A percentile compares a stretch with the other conserved stretches of the same genome.
These are phyloP conservation scores for Salmo trutta DNA, from an alignment of 2,797 vertebrate species.

Conservation along the genomic window DNA sequence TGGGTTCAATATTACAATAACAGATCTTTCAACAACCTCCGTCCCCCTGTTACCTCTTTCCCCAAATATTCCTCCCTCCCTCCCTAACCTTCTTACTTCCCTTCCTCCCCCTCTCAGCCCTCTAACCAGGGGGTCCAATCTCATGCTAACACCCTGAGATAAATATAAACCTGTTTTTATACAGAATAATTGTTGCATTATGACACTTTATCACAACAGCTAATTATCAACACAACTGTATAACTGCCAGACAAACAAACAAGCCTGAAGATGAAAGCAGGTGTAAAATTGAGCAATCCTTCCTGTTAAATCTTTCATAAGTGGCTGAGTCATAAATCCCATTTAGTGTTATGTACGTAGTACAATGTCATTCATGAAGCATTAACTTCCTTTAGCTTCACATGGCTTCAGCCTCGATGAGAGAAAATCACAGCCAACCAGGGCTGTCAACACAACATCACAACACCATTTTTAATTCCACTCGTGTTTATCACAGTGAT, in stretches of 20 bases:
- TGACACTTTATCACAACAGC: constrained; percentile 25
- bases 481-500: constrained; percentile 8
- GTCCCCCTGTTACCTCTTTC: background rate
- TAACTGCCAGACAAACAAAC: constrained; percentile 40
- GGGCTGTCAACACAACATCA: constrained; percentile 35
- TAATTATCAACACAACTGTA: constrained; percentile 46
- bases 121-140: background rate
- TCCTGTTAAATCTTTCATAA: constrained; percentile 49
- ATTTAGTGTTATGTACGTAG: constrained; percentile 58
- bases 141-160: constrained; percentile 28
- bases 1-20: constrained; percentile 51
- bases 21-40: constrained; percentile 38
- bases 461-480: constrained; percentile 36
- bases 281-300: constrained; percentile 23
- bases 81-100: too few relatives aligned
- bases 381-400: constrained; percentile 41
- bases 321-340: constrained; percentile 43
- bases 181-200: constrained; percentile 21
- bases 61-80: background rate
- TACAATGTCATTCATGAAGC: constrained; percentile 64
- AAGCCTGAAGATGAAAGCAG: constrained; percentile 42
- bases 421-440: constrained; percentile 53
- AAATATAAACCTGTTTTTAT: constrained; percentile 15
- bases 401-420: constrained; percentile 38
- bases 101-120: background rate